Conservation (phyloP, 2,888 invertebrate species). For the Euphydryas editha region DNA sequence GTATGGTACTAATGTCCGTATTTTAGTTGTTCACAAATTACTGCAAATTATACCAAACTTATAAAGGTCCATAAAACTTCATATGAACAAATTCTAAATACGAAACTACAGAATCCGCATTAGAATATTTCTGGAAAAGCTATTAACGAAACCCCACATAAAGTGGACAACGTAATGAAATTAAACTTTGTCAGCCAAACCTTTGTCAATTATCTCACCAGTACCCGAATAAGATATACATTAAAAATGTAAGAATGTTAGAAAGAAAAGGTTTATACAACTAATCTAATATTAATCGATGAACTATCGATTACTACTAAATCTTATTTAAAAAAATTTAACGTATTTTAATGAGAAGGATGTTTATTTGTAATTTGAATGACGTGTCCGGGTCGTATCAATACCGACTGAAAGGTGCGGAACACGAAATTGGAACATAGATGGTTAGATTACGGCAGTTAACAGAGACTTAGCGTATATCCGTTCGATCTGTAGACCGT, state of each 20-base stretch:
- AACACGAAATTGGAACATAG: conserved; percentile 48
- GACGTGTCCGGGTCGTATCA: conserved; percentile 2
- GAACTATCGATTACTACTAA: too few species aligned
- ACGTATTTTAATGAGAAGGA: conserved; percentile 4
- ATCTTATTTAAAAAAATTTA: too few species aligned
- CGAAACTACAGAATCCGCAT: conserved; percentile 52
- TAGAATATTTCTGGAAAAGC: conserved; percentile 62
- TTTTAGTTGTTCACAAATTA: too few species aligned
- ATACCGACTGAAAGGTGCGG: conserved; percentile 36
- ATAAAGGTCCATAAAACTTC: not conserved
- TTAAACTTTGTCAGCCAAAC: conserved; percentile 61
- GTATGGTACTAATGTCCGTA: too few species aligned
- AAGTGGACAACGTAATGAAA: conserved; percentile 71
- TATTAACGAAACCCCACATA: conserved; percentile 63
- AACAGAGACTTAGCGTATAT: conserved; percentile 58
- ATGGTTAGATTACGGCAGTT: conserved; percentile 61
- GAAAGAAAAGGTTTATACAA: too few species aligned
- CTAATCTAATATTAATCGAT: too few species aligned
- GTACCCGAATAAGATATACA: too few species aligned
- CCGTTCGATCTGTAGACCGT: conserved; percentile 52
- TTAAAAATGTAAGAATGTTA: too few species aligned
- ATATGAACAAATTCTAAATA: conserved; percentile 49
- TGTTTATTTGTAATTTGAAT: conserved; percentile 19
- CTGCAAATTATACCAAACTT: not conserved
- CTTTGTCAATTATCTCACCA: too few species aligned